A percentile compares a stretch with the other conserved stretches of the same genome.
Evolutionary conservation across 2,797 vertebrate genomes (phyloP).

Genomic region (Perodicticus potto): DNA sequence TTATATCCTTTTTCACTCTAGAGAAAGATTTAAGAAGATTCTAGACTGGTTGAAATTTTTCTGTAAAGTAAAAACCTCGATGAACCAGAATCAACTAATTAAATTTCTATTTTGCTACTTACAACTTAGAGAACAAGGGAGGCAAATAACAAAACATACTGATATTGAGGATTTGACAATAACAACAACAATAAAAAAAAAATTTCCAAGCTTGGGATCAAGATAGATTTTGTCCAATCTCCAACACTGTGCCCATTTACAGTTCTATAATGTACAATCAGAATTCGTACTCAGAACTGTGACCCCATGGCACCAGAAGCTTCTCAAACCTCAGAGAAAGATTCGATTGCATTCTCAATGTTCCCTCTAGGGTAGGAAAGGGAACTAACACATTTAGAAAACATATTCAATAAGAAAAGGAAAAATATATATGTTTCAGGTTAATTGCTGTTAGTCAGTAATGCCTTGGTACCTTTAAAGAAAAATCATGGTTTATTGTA

Average conservation of each 20-base stretch:
- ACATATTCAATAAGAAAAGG: slow-evolving; percentile 23
- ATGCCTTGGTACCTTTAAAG: background rate
- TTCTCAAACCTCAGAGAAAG: slow-evolving; percentile 22
- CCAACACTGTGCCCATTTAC: background rate
- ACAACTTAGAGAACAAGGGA: slow-evolving; percentile 24
- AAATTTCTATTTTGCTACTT: slow-evolving; percentile 31
- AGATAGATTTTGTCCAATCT: slow-evolving; percentile 27
- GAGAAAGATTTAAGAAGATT: slow-evolving; percentile 16
- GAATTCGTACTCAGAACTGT: slow-evolving; percentile 58
- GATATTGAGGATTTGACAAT: background rate
- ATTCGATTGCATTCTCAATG: slow-evolving; percentile 37
- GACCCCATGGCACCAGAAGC: background rate
- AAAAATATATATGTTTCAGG: background rate
- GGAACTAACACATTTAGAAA: slow-evolving; percentile 9
- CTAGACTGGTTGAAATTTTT: background rate
- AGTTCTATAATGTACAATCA: slow-evolving; percentile 53
- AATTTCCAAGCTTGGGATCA: slow-evolving; percentile 48
- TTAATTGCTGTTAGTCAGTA: slow-evolving; percentile 12
- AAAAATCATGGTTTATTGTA: slow-evolving; percentile 45
- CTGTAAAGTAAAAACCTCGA: slow-evolving; percentile 37
- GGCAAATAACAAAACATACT: slow-evolving; percentile 39
- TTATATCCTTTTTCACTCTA: background rate
- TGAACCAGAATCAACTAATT: slow-evolving; percentile 28
- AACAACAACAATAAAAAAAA: background rate
- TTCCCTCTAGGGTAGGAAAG: slow-evolving; percentile 33